phyloP scores from a whole-genome alignment of 2,888 invertebrate genomes.

The Neria commutata region DNA sequence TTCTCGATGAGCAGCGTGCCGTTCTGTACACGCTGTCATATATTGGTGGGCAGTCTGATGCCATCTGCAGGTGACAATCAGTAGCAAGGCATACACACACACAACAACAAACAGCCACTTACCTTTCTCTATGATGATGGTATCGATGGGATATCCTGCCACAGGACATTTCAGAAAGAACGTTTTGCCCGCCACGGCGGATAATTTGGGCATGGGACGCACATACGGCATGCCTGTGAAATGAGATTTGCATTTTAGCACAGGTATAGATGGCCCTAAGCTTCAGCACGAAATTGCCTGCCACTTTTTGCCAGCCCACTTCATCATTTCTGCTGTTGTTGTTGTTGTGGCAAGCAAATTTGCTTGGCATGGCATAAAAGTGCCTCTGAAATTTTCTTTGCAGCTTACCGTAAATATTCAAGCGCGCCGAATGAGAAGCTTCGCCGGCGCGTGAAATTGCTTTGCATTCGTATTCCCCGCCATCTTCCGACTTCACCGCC shows the following conservation, averaged over 20 bases:
- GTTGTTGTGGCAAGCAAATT: too few species aligned
- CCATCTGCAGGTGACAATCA: conserved; percentile 67
- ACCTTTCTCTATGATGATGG: conserved; percentile 88
- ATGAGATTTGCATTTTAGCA: neutral
- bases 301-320: too few species aligned
- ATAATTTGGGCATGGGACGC: conserved; percentile 82
- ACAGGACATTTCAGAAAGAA: conserved; percentile 85
- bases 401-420: conserved; percentile 79
- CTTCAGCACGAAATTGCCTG: too few species aligned
- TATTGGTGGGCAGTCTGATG: conserved; percentile 79
- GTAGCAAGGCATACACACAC: neutral
- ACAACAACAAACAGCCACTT: conserved; percentile 41
- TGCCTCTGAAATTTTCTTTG: neutral
- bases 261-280: neutral
- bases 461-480: conserved; percentile 85
- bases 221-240: conserved; percentile 77
- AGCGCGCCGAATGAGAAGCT: conserved; percentile 79
- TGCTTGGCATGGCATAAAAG: too few species aligned
- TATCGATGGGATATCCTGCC: conserved; percentile 87
- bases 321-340: too few species aligned
- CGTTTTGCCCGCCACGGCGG: conserved; percentile 81
- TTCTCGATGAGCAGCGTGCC: conserved; percentile 84
- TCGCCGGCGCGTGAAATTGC: conserved; percentile 81
- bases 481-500: conserved; percentile 84
- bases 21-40: conserved; percentile 83